Evolutionary conservation across 2,888 invertebrate genomes (phyloP), one percentile per base, ranked within the genome.

Genomic region (Brachypalpus laphriformis): DNA sequence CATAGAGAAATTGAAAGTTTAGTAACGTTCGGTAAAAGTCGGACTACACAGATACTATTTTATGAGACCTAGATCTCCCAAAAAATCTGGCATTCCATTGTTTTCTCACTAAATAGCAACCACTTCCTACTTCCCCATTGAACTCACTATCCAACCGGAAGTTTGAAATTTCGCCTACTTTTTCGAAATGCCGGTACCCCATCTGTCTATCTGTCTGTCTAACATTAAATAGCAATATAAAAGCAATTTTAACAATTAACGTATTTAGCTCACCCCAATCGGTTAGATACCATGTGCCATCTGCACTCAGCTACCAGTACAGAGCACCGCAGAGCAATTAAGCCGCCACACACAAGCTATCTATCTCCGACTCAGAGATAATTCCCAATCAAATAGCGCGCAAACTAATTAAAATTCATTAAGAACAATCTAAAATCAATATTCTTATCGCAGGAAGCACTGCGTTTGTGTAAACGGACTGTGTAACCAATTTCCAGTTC

Each of bases 371-470:
- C 54, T 42, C 51, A 22, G 45, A 31, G 45, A 81, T 76, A 70
- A 82, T 63, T 63, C 72, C 37, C 78, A 76, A 82, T 71, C 83
- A 65, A 85, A 77, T 77, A 82, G 42, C 70, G 66, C 68, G 77
- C 75, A 57, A 86, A 83, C 78, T 83, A 86, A 86, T 82, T 82
- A 80, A 83, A 83, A 87, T 87, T 87, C 83, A 83, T 87, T 78
- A 83, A 76, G 83, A 83, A 85, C 87, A 83, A 87, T 86, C 86
- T 86, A 86, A 77, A 87, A 83, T 80, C 87, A 83, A 87, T 87
- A 87, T 80, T 82, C 82, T 86, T 86, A 86, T 86, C 86, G 75
- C 77, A 86, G 85, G 76, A 85, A 81, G 66, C 85, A 42, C 22
- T 57, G 57, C 80, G 80, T 70, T 80, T 80, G 83, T 83, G 74